phyloP scores from a whole-genome alignment of 2,888 invertebrate species.

The Zaprionus obscuricornis region DNA sequence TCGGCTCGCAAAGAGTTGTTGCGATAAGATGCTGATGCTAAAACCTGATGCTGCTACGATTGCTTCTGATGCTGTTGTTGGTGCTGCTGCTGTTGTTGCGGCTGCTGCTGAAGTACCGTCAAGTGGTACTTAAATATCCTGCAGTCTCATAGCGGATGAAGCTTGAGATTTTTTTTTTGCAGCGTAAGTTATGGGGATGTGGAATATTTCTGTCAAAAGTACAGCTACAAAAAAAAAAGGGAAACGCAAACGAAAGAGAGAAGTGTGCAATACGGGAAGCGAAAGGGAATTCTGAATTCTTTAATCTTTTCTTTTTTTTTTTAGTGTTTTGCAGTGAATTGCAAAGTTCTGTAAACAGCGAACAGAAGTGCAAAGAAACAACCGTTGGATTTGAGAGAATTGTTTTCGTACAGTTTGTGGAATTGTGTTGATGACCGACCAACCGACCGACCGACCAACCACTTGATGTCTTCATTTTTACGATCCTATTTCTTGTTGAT shows the following conservation, averaged over 20 bases:
- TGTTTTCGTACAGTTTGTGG: constrained; percentile 49
- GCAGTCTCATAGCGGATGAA: constrained; percentile 61
- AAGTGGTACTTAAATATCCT: constrained; percentile 67
- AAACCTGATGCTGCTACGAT: background rate
- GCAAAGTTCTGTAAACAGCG: constrained; percentile 41
- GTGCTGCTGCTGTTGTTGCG: constrained; percentile 4
- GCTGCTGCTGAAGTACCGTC: constrained; percentile 17
- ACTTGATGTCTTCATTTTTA: constrained; percentile 59
- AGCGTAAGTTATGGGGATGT: background rate
- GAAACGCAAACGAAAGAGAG: no score
- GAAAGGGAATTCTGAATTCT: constrained; percentile 8
- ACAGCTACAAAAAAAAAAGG: constrained; percentile 29
- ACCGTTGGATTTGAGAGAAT: constrained; percentile 27
- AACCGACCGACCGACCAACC: no score
- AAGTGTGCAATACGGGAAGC: no score
- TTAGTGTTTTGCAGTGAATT: constrained; percentile 28
- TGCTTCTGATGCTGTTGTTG: background rate
- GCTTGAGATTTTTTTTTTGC: no score
- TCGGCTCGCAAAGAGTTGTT: constrained; percentile 4
- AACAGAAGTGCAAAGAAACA: constrained; percentile 13
- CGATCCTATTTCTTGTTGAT: constrained; percentile 42
- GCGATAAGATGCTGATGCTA: constrained; percentile 22
- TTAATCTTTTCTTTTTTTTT: constrained; percentile 37
- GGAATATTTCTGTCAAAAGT: constrained; percentile 41
- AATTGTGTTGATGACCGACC: no score